phyloP scores from a whole-genome alignment of 1,140 invertebrate species.

The silkworm (Bombyx mori) region DNA sequence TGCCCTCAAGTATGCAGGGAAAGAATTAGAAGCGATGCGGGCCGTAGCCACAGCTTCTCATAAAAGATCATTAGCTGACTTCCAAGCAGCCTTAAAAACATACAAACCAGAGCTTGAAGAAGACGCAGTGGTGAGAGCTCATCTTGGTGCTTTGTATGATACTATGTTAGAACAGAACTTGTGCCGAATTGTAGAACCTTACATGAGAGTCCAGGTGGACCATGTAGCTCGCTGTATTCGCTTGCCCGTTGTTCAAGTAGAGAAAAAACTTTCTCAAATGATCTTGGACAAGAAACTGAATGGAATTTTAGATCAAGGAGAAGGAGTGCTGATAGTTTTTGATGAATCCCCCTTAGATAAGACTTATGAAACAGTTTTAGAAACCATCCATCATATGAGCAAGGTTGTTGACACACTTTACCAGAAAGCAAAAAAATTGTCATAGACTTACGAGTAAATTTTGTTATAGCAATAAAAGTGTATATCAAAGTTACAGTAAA shows the following conservation, averaged over 20 bases:
- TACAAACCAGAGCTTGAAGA: conserved; percentile 94
- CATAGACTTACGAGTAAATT: conserved; percentile 76
- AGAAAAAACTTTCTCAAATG: conserved; percentile 99
- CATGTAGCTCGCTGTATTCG: conserved; percentile 79
- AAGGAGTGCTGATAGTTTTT: conserved; percentile 96
- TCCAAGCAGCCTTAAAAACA: conserved; percentile 84
- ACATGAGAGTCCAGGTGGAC: conserved; percentile 94
- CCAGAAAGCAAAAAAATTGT: conserved; percentile 98
- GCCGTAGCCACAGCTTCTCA: conserved; percentile 96
- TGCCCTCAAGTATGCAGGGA: conserved; percentile 95
- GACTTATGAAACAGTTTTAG: conserved; percentile 96
- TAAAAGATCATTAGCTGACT: conserved; percentile 96
- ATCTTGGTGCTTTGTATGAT: conserved; percentile 97
- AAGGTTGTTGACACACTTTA: conserved; percentile 99
- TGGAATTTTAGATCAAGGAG: conserved; percentile 98
- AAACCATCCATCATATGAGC: conserved; percentile 98
- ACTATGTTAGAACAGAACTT: conserved; percentile 99
- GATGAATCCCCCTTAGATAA: conserved; percentile 95
- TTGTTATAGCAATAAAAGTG: conserved; percentile 62
- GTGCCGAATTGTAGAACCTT: conserved; percentile 98
- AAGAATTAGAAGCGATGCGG: conserved; percentile 98
- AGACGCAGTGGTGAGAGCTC: conserved; percentile 96
- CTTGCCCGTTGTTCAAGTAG: conserved; percentile 90
- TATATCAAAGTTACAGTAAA: conserved; percentile 60
- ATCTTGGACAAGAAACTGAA: conserved; percentile 98